Evolutionary conservation across 2,797 vertebrate genomes (phyloP).

Genomic region (Gymnodraco acuticeps): DNA sequence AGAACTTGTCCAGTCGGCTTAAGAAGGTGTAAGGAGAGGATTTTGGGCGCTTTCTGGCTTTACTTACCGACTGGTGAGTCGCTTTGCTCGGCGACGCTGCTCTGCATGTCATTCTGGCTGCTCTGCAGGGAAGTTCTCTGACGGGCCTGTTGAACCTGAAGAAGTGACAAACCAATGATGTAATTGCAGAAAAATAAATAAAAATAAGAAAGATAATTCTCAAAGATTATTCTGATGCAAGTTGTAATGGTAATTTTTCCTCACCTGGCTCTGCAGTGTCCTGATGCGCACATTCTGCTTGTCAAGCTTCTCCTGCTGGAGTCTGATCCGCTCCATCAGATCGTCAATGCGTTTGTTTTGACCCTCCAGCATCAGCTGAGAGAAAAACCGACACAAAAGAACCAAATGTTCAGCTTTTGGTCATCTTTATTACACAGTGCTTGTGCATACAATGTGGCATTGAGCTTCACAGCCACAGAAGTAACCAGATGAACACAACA

Average conservation of each 20-base stretch:
- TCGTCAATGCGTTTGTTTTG: slow-evolving; percentile 92
- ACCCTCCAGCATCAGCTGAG: slow-evolving; percentile 88
- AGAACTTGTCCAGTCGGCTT: slow-evolving; percentile 57
- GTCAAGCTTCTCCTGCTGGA: slow-evolving; percentile 94
- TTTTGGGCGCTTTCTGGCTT: slow-evolving; percentile 43
- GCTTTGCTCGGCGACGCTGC: slow-evolving; percentile 68
- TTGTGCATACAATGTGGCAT: slow-evolving; percentile 12
- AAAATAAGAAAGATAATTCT: rapidly evolving
- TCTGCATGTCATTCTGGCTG: slow-evolving; percentile 49
- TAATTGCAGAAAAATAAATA: background rate
- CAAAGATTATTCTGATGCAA: background rate
- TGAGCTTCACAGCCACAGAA: background rate
- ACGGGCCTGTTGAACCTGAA: slow-evolving; percentile 77
- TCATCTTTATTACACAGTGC: background rate
- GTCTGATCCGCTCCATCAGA: slow-evolving; percentile 90
- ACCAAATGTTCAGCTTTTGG: background rate
- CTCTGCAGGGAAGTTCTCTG: slow-evolving; percentile 55
- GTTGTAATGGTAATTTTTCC: background rate
- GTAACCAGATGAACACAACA: background rate
- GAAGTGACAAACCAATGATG: background rate
- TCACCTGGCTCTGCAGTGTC: slow-evolving; percentile 92
- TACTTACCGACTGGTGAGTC: slow-evolving; percentile 83
- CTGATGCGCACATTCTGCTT: slow-evolving; percentile 94
- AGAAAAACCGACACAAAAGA: slow-evolving; percentile 16
- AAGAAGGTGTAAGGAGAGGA: slow-evolving; percentile 48